Conservation (phyloP, 2,888 invertebrate genomes). For the Carterocephalus palaemon region DNA sequence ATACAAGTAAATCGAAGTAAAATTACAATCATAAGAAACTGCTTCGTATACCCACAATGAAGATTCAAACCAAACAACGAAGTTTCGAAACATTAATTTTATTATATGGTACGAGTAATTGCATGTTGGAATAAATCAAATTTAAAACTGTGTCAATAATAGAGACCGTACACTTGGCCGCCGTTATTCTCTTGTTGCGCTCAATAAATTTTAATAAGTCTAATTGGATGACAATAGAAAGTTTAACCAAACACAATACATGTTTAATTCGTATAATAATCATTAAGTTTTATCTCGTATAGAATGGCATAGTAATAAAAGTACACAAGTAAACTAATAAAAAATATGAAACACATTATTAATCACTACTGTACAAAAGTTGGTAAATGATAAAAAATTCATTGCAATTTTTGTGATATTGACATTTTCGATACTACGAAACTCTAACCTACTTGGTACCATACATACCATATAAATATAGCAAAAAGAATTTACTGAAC, state of each 20-base stretch:
- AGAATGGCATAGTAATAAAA: background rate
- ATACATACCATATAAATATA: too few relatives aligned
- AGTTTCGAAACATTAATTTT: slow-evolving; percentile 8
- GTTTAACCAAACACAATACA: slow-evolving; percentile 38
- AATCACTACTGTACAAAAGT: too few relatives aligned
- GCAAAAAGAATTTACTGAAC: too few relatives aligned
- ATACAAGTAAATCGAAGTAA: too few relatives aligned
- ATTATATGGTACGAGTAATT: slow-evolving; percentile 29
- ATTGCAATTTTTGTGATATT: too few relatives aligned
- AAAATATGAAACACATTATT: too few relatives aligned
- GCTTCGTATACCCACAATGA: background rate
- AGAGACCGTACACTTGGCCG: slow-evolving; percentile 43
- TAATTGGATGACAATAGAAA: slow-evolving; percentile 52
- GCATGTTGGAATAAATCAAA: slow-evolving; percentile 55
- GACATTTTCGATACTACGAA: too few relatives aligned
- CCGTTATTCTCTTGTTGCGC: slow-evolving; percentile 55
- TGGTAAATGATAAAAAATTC: too few relatives aligned
- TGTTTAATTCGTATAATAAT: slow-evolving; percentile 31
- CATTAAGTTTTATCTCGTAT: background rate
- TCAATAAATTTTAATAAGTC: slow-evolving; percentile 61
- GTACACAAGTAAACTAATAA: background rate
- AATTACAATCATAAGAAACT: background rate
- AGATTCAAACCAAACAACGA: too few relatives aligned
- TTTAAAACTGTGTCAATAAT: slow-evolving; percentile 55
- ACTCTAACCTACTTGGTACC: too few relatives aligned